Evolutionary conservation across 2,888 invertebrate genomes (phyloP).

Genomic region (Caenorhabditis plicata): DNA sequence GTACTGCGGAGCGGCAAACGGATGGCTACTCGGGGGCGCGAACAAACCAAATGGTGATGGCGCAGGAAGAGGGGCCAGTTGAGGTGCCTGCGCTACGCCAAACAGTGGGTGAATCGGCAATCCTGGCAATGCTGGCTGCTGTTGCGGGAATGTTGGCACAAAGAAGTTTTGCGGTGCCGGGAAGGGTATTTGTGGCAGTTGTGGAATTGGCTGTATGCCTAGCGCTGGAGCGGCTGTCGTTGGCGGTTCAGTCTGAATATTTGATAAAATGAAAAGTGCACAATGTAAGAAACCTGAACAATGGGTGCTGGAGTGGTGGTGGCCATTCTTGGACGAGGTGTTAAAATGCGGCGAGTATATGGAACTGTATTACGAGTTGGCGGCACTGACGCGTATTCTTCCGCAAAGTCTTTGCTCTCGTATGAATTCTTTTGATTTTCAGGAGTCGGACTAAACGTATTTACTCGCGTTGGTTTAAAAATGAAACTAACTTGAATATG

Average conservation of each 20-base stretch:
- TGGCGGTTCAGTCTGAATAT: neutral
- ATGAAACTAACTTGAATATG: slow-evolving; percentile 26
- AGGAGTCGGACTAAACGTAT: slow-evolving; percentile 28
- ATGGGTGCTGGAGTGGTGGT: slow-evolving; percentile 17
- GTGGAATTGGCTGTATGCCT: neutral
- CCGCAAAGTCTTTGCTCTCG: neutral
- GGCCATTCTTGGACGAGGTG: slow-evolving; percentile 17
- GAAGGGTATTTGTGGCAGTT: slow-evolving; percentile 22
- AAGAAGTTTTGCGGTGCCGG: no score
- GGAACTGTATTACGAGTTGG: slow-evolving; percentile 4
- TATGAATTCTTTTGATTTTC: slow-evolving; percentile 5
- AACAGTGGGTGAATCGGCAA: slow-evolving; percentile 12
- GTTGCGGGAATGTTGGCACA: slow-evolving; percentile 31
- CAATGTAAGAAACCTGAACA: slow-evolving; percentile 10
- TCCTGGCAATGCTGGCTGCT: slow-evolving; percentile 15
- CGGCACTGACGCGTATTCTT: slow-evolving; percentile 1
- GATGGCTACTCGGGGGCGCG: no score
- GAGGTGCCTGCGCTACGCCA: slow-evolving; percentile 4
- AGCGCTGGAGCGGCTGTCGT: neutral
- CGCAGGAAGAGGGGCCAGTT: slow-evolving; percentile 18
- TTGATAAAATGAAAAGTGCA: neutral
- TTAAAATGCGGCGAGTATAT: slow-evolving; percentile 18
- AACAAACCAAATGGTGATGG: slow-evolving; percentile 13
- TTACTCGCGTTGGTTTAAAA: neutral
- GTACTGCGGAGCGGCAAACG: no score